Conservation (phyloP, 2,113 vertebrate genomes). For the Psephotus haematonotus region DNA sequence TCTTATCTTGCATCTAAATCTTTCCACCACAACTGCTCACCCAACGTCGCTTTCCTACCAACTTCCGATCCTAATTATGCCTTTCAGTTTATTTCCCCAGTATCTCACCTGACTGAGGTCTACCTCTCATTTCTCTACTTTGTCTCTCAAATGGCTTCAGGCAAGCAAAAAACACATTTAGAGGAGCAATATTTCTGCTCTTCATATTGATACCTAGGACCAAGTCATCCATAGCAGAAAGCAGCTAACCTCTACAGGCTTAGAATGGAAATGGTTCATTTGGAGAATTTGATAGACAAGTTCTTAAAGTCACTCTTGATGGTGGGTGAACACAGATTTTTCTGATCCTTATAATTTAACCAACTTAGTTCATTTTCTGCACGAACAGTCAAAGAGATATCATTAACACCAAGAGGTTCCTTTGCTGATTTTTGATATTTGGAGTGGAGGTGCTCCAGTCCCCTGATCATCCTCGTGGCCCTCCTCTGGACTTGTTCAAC, state of each 20-base stretch:
- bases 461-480: too few relatives aligned
- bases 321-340: neutral
- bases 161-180: neutral
- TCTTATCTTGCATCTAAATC: neutral
- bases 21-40: neutral
- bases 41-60: neutral
- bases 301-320: neutral
- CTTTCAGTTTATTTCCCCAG: neutral
- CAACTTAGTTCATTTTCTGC: neutral
- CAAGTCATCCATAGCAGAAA: fast-evolving
- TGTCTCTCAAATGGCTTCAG: neutral
- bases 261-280: neutral
- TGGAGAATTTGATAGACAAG: neutral
- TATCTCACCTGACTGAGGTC: neutral
- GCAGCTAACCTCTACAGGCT: neutral
- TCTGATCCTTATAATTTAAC: neutral
- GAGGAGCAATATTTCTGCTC: neutral
- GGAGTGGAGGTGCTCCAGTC: too few relatives aligned
- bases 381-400: neutral
- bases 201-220: neutral
- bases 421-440: neutral
- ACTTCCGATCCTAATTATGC: neutral
- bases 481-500: too few relatives aligned
- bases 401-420: neutral
- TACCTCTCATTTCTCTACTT: neutral